phyloP scores from a whole-genome alignment of 2,797 vertebrate genomes.

The Gambelia wislizenii region DNA sequence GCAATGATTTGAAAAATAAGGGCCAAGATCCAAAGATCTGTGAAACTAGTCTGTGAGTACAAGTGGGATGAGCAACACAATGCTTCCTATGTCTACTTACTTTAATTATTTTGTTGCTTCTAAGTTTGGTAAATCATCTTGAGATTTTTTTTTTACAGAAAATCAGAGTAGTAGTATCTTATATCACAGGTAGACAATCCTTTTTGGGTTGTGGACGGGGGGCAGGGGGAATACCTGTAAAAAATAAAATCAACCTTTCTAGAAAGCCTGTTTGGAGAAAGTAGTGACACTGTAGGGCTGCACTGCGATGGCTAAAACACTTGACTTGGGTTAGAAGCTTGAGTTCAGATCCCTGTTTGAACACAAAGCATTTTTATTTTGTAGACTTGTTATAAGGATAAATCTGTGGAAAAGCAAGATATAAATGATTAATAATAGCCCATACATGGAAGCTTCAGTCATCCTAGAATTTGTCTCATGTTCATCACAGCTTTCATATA shows the following conservation, averaged over 20 bases:
- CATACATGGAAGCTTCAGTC: too few relatives aligned
- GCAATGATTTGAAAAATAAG: background rate
- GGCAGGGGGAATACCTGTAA: background rate
- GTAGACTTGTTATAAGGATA: too few relatives aligned
- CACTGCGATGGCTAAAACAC: background rate
- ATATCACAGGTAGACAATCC: too few relatives aligned
- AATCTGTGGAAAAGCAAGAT: too few relatives aligned
- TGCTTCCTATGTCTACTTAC: background rate
- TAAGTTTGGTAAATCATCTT: background rate
- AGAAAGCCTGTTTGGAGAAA: background rate
- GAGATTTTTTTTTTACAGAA: background rate
- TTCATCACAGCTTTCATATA: too few relatives aligned
- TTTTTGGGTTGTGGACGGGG: too few relatives aligned
- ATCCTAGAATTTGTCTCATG: too few relatives aligned
- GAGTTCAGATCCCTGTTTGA: background rate
- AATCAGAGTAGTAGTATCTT: background rate
- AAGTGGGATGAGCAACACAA: background rate
- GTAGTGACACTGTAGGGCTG: background rate
- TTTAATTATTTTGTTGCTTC: background rate
- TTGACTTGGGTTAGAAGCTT: background rate
- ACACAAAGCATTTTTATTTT: background rate
- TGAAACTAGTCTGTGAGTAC: background rate
- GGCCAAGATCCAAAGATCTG: background rate
- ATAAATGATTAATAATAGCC: too few relatives aligned
- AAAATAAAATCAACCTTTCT: background rate